Evolutionary conservation across 2,797 vertebrate species (phyloP), one percentile per base, ranked within the genome.

Genomic region (Rhynchotus rufescens): DNA sequence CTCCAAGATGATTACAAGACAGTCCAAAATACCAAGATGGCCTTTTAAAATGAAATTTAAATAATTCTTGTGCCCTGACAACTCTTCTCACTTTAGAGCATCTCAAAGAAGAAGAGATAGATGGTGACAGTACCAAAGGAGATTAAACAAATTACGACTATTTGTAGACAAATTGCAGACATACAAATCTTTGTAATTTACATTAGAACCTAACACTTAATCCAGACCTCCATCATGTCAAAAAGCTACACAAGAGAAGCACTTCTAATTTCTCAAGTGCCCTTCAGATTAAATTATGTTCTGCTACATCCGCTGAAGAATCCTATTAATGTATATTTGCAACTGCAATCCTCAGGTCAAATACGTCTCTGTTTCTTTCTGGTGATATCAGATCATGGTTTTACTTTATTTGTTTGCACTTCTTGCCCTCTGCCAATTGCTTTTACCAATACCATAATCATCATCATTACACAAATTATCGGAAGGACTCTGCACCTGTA

Each of bases 281-380:
- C 67, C 83, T 97, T 96, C 89, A 93, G 90, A 94, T 77, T 89
- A 94, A 97, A 97, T 97, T 94, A 95, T 71, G 78, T 79, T 89
- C 89, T 89, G 64, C 65, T 92, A 36, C 68, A 96, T 87, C 68
- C 92, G 82, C 69, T 72, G 80, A 96, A 76, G 86, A 95, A 94
- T 94, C 25, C 32, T 84, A 92, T 95, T 97, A 95, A 87, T 38
- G 47, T 68, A 67, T 94, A 89, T 92, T 96, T 95, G 38, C 65
- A 91, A 87, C 71, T 94, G 67, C 87, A 94, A 54, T 91, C 76
- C 88, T 84, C 88, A 65, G 83, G 84, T 94, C 45, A 87, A 93
- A 95, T 91, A 82, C 40, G 6, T 38, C 56, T 92, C 69, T 95
- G 47, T 94, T 95, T 78, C 54, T 91, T 85, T 34, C 42, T 89